Base-by-base conservation (phyloP, 2,797 vertebrate species). In the Galago senegalensis region DNA sequence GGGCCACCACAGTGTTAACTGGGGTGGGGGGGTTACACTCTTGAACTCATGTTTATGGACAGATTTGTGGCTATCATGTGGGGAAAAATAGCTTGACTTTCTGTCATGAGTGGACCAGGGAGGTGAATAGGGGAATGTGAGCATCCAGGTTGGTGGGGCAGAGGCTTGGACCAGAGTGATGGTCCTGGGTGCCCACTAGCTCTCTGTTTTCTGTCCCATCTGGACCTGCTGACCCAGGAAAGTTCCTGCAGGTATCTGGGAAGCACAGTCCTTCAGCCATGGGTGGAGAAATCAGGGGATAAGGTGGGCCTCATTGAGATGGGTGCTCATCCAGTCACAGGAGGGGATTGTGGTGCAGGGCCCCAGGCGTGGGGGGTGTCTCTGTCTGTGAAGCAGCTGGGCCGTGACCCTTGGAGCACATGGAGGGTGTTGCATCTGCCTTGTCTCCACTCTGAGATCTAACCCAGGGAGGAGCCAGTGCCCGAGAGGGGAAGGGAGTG, bases 341-440 rank as follows among this genome's bases (percentile, higher is more conserved):
- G 84, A 49, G 46, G 16, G 34, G 40, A 12, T 25, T 3, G 1
- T 23, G 20, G 53, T 0, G 1, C 7, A 9, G 79, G 10, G 23
- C 43, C 46, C 9, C 14, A 1, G 65, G 46, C 75, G 61, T 6
- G 21, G 31, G 29, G 34, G 9, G 40, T 0, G 0, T 43, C 53
- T 56, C 60, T 77, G 34, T 69, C 46, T 34, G 72, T 58, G 49
- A 67, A 40, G 17, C 87, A 87, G 67, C 81, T 18, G 58, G 49
- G 43, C 37, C 17, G 56, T 34, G 40, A 75, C 73, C 11, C 4
- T 2, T 1, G 1, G 43, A 60, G 63, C 11, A 2, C 1, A 0
- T 2, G 4, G 75, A 81, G 58, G 95, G n/a, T 0, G 46, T 77
- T 69, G n/a, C 31, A 27, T 84, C 20, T 94, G 67, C 72, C 77